Conservation (phyloP, 2,113 vertebrate genomes). For the Hippocampus abdominalis region DNA sequence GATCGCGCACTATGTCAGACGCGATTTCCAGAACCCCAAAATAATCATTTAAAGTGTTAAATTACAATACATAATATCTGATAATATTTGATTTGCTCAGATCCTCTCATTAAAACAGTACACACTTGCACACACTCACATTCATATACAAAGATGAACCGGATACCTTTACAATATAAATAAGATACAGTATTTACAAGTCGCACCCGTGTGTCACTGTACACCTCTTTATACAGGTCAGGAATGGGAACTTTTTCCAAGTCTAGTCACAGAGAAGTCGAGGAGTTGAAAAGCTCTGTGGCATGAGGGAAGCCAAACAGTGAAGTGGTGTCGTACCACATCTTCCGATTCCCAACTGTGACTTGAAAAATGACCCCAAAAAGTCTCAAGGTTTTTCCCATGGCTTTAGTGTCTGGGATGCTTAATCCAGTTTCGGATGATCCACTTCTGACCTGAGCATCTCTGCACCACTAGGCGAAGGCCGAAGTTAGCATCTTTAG, state of each 20-base stretch:
- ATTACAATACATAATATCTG: slow-evolving; percentile 41
- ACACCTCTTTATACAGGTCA: slow-evolving; percentile 49
- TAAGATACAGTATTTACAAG: slow-evolving; percentile 12
- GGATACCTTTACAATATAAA: slow-evolving; percentile 47
- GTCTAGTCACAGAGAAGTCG: slow-evolving; percentile 29
- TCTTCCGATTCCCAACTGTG: slow-evolving; percentile 30
- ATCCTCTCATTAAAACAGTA: slow-evolving; percentile 24
- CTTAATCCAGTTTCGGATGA: slow-evolving; percentile 96
- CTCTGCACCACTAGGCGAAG: slow-evolving; percentile 91
- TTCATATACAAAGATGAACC: slow-evolving; percentile 12
- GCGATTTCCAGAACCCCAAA: slow-evolving; percentile 52
- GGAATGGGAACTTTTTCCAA: slow-evolving; percentile 40
- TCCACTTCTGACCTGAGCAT: slow-evolving; percentile 98
- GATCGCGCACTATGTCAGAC: slow-evolving; percentile 49
- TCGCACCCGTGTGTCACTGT: slow-evolving; percentile 28
- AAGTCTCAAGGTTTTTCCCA: slow-evolving; percentile 17
- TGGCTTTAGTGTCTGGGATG: slow-evolving; percentile 80
- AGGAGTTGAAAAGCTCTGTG: slow-evolving; percentile 31
- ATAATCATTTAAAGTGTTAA: slow-evolving; percentile 53
- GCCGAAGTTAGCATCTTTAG: slow-evolving; percentile 95
- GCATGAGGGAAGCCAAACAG: slow-evolving; percentile 36
- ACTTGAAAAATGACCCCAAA: slow-evolving; percentile 25
- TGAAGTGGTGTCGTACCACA: slow-evolving; percentile 36
- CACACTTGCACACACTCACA: background rate
- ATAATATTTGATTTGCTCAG: slow-evolving; percentile 34